phyloP scores from a whole-genome alignment of 2,797 vertebrate genomes.

The Erpetoichthys calabaricus region DNA sequence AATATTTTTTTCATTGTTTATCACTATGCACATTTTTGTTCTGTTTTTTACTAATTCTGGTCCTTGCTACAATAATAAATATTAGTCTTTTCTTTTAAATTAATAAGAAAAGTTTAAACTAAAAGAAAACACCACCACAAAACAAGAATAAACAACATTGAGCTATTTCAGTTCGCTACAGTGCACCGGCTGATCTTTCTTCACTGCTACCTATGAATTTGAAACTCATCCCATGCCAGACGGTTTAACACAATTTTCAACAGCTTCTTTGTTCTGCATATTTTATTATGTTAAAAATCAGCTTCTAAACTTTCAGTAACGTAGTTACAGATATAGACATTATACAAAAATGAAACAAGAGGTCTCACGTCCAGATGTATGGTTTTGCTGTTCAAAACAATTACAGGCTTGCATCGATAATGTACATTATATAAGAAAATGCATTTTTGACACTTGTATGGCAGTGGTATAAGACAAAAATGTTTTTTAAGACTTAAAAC shows the following conservation, averaged over 20 bases:
- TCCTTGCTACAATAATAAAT: too few relatives aligned
- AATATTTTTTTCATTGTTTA: too few relatives aligned
- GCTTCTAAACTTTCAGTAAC: slow-evolving; percentile 34
- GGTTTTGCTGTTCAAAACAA: slow-evolving; percentile 15
- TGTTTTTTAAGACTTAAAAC: not conserved
- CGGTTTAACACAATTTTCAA: slow-evolving; percentile 22
- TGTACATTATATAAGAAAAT: slow-evolving; percentile 41
- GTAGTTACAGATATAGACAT: slow-evolving; percentile 38
- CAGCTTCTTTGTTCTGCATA: slow-evolving; percentile 37
- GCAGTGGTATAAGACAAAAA: slow-evolving; percentile 62
- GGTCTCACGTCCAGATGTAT: slow-evolving; percentile 30
- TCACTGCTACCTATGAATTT: too few relatives aligned
- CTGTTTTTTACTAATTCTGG: too few relatives aligned
- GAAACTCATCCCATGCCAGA: too few relatives aligned
- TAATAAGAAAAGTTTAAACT: too few relatives aligned
- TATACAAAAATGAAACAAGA: slow-evolving; percentile 37
- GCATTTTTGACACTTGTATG: slow-evolving; percentile 39
- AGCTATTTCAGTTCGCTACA: too few relatives aligned
- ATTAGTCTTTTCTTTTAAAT: too few relatives aligned
- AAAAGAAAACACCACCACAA: too few relatives aligned
- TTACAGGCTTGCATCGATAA: slow-evolving; percentile 43
- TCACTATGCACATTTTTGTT: too few relatives aligned
- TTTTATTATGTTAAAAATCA: slow-evolving; percentile 49
- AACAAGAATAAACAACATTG: too few relatives aligned
- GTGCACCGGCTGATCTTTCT: too few relatives aligned